Base-by-base conservation (phyloP, 2,888 invertebrate species). In the Caenorhabditis japonica region DNA sequence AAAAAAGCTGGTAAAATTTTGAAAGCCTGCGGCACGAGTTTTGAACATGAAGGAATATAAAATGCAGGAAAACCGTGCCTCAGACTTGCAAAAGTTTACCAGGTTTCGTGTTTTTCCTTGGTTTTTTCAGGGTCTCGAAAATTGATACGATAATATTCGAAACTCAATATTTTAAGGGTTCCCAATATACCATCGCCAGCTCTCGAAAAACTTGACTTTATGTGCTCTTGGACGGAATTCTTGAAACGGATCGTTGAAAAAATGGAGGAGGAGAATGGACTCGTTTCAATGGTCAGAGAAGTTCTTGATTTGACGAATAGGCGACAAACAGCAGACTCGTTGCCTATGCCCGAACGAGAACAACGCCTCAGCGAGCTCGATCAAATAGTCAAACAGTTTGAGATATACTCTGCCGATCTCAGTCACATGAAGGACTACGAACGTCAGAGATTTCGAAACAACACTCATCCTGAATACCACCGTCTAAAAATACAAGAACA, bases 131-230 rank as follows among this genome's bases (percentile, higher is more conserved):
- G n/a, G n/a, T n/a, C n/a, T n/a, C n/a, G n/a, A n/a, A n/a, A n/a
- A n/a, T n/a, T n/a, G n/a, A n/a, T n/a, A n/a, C n/a, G n/a, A n/a
- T n/a, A n/a, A n/a, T n/a, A n/a, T n/a, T n/a, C n/a, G n/a, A n/a
- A n/a, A n/a, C n/a, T n/a, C n/a, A n/a, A n/a, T n/a, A n/a, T n/a
- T n/a, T n/a, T n/a, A n/a, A n/a, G n/a, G n/a, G n/a, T n/a, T n/a
- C n/a, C n/a, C n/a, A n/a, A n/a, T 36, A 41, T 73, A 13, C 47
- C 68, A n/a, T 68, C 68, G 0, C 73, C 73, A 4, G 73, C 73
- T 15, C 53, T 73, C 4, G 73, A 73, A 25, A 61, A 52, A n/a
- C 44, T 68, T 13, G 58, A 53, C 46, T 73, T 49, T 13, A n/a
- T 69, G 27, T 44, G 53, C 3, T 30, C 51, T n/a, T 59, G 58